Evolutionary conservation across 2,113 vertebrate genomes (phyloP).

Genomic region (Bostrychus sinensis): DNA sequence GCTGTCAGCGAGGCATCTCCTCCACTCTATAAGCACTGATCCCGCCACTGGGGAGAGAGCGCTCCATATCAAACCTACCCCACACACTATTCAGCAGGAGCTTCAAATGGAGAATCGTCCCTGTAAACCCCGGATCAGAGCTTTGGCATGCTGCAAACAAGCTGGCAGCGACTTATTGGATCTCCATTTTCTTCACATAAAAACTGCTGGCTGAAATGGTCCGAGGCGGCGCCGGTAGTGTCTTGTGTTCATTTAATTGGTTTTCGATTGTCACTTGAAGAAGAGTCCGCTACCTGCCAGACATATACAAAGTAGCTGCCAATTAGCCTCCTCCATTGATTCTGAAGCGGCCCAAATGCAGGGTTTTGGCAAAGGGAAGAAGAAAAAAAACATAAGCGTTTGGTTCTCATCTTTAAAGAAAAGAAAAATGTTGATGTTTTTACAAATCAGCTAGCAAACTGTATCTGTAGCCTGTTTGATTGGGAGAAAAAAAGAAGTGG

Average conservation of each 20-base stretch:
- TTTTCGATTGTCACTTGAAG: slow-evolving; percentile 65
- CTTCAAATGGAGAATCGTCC: not conserved
- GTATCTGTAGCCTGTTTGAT: slow-evolving; percentile 25
- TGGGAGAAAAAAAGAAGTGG: slow-evolving; percentile 26
- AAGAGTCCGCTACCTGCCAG: slow-evolving; percentile 40
- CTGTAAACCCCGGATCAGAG: not conserved
- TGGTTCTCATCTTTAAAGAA: slow-evolving; percentile 28
- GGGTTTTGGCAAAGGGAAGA: slow-evolving; percentile 16
- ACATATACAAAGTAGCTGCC: slow-evolving; percentile 48
- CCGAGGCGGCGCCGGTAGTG: not conserved
- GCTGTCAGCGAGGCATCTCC: slow-evolving; percentile 31
- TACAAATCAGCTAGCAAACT: too few species aligned
- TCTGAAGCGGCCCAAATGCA: slow-evolving; percentile 43
- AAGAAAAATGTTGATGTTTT: too few species aligned
- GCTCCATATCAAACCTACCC: slow-evolving; percentile 17
- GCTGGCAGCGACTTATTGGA: slow-evolving; percentile 26
- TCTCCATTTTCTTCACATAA: slow-evolving; percentile 48
- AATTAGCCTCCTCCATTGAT: slow-evolving; percentile 65
- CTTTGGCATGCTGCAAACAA: slow-evolving; percentile 11
- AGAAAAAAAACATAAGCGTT: slow-evolving; percentile 25
- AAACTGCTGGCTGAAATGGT: slow-evolving; percentile 27
- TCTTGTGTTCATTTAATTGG: slow-evolving; percentile 59
- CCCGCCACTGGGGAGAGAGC: slow-evolving; percentile 8
- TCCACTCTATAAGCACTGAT: slow-evolving; percentile 13
- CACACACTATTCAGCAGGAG: not conserved